These are phyloP conservation scores for Cephus sareptanus DNA, from an alignment of 2,888 invertebrate species.

Conservation along the genomic window DNA sequence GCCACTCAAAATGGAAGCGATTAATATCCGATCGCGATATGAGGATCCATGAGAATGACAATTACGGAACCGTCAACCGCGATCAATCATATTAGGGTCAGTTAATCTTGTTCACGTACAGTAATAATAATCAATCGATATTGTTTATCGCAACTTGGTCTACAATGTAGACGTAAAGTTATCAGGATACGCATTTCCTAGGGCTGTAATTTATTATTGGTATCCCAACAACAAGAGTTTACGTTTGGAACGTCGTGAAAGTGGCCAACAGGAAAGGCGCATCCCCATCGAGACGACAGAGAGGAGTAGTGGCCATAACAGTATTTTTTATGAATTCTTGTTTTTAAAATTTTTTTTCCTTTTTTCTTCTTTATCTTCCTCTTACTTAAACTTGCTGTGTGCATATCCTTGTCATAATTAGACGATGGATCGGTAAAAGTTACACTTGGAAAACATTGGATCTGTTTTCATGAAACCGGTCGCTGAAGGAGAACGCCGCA, in stretches of 20 bases:
- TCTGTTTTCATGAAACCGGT: not conserved
- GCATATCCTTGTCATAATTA: not conserved
- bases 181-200: not conserved
- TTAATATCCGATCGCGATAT: not conserved
- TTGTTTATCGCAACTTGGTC: not conserved
- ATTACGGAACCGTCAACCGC: not conserved
- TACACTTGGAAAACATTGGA: constrained; percentile 2
- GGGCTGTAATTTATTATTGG: not conserved
- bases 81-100: not conserved
- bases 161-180: not conserved
- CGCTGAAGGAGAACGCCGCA: not conserved
- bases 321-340: not conserved
- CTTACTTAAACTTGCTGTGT: not conserved
- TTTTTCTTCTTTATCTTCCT: constrained; percentile 5
- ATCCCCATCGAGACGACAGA: not conserved
- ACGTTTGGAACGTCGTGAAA: not conserved
- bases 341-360: not conserved
- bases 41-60: not conserved
- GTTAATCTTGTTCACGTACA: not conserved
- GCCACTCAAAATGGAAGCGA: constrained; percentile 19
- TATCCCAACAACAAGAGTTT: not conserved
- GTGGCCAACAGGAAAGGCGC: not conserved
- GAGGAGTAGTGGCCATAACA: not conserved
- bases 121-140: not conserved
- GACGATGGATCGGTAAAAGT: not conserved